A percentile compares a stretch with the other conserved stretches of the same genome.
phyloP scores from a whole-genome alignment of 2,113 vertebrate genomes.

The Uria lomvia region DNA sequence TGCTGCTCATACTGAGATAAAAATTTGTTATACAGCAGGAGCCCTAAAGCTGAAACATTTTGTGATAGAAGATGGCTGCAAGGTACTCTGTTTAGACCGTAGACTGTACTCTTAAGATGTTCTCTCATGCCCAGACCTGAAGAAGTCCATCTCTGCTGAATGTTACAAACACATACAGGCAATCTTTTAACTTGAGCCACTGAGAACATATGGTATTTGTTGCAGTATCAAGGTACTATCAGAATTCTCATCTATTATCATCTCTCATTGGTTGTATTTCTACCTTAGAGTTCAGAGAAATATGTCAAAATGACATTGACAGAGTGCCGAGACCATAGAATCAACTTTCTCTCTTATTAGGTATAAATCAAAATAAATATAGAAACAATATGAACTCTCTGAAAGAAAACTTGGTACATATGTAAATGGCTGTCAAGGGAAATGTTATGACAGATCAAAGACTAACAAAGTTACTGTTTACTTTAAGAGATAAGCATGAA shows the following conservation, averaged over 20 bases:
- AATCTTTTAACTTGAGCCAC: not conserved
- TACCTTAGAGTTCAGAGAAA: not conserved
- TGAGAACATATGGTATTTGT: not conserved
- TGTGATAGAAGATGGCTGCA: not conserved
- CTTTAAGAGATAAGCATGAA: not conserved
- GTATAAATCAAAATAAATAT: conserved; percentile 10
- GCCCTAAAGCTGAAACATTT: not conserved
- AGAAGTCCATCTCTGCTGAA: conserved; percentile 1
- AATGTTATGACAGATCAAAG: conserved; percentile 13
- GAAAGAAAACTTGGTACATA: not conserved
- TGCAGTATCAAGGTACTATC: not conserved
- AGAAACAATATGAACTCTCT: not conserved
- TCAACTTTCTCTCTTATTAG: not conserved
- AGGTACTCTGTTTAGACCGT: not conserved
- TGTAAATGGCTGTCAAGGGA: not conserved
- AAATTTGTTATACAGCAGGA: not conserved
- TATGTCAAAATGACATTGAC: not conserved
- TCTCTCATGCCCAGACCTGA: not conserved
- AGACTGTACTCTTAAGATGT: not conserved
- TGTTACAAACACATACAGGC: not conserved
- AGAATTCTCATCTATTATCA: not conserved
- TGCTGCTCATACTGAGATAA: not conserved
- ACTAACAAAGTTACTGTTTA: not conserved
- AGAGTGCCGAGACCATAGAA: not conserved
- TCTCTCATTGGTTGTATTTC: not conserved